Percentiles rank a stretch among this genome's conserved stretches.
These are phyloP conservation scores for Drosophila rhopaloa DNA, from an alignment of 1,140 invertebrate genomes.

Conservation along the genomic window DNA sequence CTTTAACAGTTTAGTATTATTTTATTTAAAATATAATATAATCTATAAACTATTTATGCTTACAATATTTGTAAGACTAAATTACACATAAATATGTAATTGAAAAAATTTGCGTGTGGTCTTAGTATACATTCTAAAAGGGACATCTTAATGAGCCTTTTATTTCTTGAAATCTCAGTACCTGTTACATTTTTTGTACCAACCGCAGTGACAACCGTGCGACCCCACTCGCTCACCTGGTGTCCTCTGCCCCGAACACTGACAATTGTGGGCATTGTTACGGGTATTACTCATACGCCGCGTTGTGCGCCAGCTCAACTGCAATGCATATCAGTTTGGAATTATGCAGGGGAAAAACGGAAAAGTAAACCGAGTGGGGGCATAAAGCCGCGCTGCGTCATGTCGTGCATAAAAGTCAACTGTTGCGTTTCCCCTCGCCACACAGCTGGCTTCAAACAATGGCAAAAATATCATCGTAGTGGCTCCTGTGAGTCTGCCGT, in stretches of 20 bases:
- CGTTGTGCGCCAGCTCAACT: slow-evolving; percentile 36
- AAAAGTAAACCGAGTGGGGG: slow-evolving; percentile 31
- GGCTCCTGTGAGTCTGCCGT: slow-evolving; percentile 11
- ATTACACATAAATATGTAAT: too few relatives aligned
- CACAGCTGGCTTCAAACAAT: slow-evolving; percentile 10
- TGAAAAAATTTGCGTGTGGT: too few relatives aligned
- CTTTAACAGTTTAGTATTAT: too few relatives aligned
- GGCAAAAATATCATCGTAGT: slow-evolving; percentile 9
- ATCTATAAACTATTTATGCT: too few relatives aligned
- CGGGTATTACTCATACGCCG: slow-evolving; percentile 59
- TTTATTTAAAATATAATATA: too few relatives aligned
- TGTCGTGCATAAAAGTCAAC: slow-evolving; percentile 77
- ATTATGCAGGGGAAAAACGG: slow-evolving; percentile 34
- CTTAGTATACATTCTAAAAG: too few relatives aligned
- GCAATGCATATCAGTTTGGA: slow-evolving; percentile 64
- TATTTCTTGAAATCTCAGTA: slow-evolving; percentile 25
- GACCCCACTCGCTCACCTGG: neutral
- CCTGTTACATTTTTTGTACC: slow-evolving; percentile 12
- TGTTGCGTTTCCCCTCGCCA: slow-evolving; percentile 49
- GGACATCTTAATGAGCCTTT: neutral
- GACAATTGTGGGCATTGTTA: slow-evolving; percentile 62
- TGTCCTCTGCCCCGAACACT: slow-evolving; percentile 14
- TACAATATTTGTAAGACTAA: too few relatives aligned
- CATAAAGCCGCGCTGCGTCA: slow-evolving; percentile 40
- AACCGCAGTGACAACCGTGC: slow-evolving; percentile 8